Conservation (phyloP, 2,888 invertebrate genomes). For the Dioctria linearis region DNA sequence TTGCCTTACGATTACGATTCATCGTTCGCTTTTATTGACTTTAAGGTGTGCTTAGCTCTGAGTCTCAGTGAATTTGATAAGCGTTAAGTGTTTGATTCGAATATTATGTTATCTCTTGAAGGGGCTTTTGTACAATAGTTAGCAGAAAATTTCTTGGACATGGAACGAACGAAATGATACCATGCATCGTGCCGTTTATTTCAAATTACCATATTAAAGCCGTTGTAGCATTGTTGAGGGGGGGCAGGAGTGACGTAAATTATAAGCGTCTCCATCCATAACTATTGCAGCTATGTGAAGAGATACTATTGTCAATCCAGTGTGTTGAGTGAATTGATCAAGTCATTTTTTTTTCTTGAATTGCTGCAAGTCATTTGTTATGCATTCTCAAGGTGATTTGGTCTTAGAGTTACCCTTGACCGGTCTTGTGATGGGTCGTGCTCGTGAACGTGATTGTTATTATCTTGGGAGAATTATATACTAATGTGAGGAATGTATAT, state of each 20-base stretch:
- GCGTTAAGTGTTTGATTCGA: conserved; percentile 38
- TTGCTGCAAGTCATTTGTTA: conserved; percentile 4
- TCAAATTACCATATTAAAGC: neutral
- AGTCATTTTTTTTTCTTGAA: conserved; percentile 8
- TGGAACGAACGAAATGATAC: conserved; percentile 16
- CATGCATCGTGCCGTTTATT: neutral
- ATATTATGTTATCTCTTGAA: conserved; percentile 26
- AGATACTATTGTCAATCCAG: neutral
- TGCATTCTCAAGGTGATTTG: conserved; percentile 38
- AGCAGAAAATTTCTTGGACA: neutral
- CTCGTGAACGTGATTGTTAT: neutral
- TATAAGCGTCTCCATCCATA: neutral
- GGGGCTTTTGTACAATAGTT: conserved; percentile 30
- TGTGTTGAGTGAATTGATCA: conserved; percentile 4
- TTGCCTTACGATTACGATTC: neutral
- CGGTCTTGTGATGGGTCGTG: neutral
- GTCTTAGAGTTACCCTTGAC: conserved; percentile 35
- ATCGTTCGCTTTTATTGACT: conserved; percentile 27
- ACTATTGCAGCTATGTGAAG: conserved; percentile 14
- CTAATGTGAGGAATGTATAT: conserved; percentile 3
- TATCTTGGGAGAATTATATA: conserved; percentile 8
- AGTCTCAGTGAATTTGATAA: conserved; percentile 27
- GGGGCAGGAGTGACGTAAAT: no score
- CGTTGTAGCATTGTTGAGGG: conserved; percentile 13
- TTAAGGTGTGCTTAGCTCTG: conserved; percentile 37